These are phyloP conservation scores for Mesocricetus auratus DNA, from an alignment of 2,113 vertebrate species.

Conservation along the genomic window DNA sequence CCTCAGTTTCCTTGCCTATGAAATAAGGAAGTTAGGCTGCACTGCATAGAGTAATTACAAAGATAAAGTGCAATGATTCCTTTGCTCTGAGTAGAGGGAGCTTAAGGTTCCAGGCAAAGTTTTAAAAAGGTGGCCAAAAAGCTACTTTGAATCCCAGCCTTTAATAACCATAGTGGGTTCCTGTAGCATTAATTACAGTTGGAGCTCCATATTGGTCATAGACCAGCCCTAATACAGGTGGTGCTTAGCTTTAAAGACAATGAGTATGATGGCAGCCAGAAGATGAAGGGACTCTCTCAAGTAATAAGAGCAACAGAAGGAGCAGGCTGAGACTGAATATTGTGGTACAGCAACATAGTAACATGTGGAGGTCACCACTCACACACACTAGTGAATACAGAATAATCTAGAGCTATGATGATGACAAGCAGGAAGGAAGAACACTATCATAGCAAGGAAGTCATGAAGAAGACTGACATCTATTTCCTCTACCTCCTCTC, in stretches of 20 bases:
- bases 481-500: neutral
- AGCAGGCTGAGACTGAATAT: neutral
- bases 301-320: neutral
- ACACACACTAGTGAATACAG: rapidly evolving
- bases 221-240: neutral
- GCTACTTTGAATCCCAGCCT: neutral
- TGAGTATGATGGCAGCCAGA: rapidly evolving
- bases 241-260: neutral
- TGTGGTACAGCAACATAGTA: neutral
- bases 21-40: neutral
- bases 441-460: neutral
- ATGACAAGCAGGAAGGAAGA: neutral
- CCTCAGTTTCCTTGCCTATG: neutral
- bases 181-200: neutral
- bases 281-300: neutral
- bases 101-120: neutral
- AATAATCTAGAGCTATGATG: neutral
- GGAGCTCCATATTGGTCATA: neutral
- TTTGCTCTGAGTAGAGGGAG: neutral
- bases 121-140: neutral
- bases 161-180: neutral
- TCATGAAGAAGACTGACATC: neutral
- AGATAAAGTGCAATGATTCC: neutral
- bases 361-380: neutral
- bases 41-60: neutral